Evolutionary conservation across 2,888 invertebrate genomes (phyloP), one percentile per base, ranked within the genome.

Genomic region (Orchestes rusci): DNA sequence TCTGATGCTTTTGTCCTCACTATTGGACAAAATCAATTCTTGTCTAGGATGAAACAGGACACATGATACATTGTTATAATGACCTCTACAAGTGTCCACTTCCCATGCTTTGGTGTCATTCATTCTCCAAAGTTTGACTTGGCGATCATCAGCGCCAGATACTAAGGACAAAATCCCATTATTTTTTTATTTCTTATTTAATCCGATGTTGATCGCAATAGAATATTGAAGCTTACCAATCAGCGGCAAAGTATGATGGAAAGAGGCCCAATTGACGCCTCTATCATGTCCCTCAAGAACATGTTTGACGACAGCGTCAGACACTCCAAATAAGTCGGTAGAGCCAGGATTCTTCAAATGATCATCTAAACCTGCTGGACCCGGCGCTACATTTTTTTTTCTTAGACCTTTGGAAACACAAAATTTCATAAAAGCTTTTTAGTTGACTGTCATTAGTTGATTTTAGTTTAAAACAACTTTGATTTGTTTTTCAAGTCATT

Each of bases 91-190:
- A 0, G 96, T 94, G 70, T 99, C 99, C 31, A 99, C 92, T 66
- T 99, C 97, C 96, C 96, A 97, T 0, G 96, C 97, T 75, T 91
- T 90, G n/a, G 89, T 82, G 68, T 95, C 95, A 64, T 95, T 96
- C 94, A 95, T 95, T 51, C 99, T 77, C 97, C 97, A 99, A 55
- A 99, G 73, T 67, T 99, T 99, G 35, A 99, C 87, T 64, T 93
- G 91, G 10, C 97, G 75, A 70, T 99, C 99, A 66, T 99, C 99
- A n/a, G 97, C 97, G 1, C 95, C 97, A 0, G 97, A 97, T 0
- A 91, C 93, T 49, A 40, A 32, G 27, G 2, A 5, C 28, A 38
- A 18, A 36, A 10, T 16, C n/a, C 17, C 17, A 34, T 34, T 34
- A 34, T 31, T 2, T 2, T 31, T 31, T 8, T n/a, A n/a, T n/a